phyloP scores from a whole-genome alignment of 2,888 invertebrate species.

The Pharmacophagus antenor region DNA sequence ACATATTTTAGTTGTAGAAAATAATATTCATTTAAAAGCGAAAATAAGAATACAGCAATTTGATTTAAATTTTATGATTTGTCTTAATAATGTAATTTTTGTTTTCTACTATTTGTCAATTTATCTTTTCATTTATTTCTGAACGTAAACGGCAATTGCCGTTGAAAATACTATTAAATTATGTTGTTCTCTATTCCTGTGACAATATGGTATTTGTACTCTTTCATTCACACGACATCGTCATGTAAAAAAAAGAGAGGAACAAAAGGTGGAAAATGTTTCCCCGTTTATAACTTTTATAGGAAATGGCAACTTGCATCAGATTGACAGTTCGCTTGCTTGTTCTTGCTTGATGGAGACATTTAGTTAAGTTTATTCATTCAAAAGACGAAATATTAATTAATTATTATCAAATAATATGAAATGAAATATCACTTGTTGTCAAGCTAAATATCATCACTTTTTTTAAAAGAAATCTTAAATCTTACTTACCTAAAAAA shows the following conservation, averaged over 20 bases:
- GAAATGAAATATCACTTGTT: conserved; percentile 2
- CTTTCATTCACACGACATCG: background rate
- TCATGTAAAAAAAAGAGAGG: background rate
- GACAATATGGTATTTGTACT: background rate
- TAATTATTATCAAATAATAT: conserved; percentile 4
- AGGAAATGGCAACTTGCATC: conserved; percentile 58
- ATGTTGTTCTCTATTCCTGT: background rate
- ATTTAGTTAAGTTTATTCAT: conserved; percentile 14
- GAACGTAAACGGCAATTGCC: conserved; percentile 13
- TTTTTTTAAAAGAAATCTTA: conserved; percentile 10
- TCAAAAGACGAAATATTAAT: conserved; percentile 12
- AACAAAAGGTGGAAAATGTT: conserved; percentile 3
- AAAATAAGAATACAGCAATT: too few species aligned
- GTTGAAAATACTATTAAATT: background rate
- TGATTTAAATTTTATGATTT: background rate
- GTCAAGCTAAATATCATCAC: conserved; percentile 1
- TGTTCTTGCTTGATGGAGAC: conserved; percentile 28
- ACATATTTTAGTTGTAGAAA: too few species aligned
- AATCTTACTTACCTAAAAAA: conserved; percentile 16
- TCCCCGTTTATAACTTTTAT: conserved; percentile 35
- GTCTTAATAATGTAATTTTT: background rate
- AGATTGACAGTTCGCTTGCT: conserved; percentile 51
- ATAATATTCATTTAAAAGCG: too few species aligned
- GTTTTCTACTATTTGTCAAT: background rate
- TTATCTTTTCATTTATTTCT: background rate